phyloP scores from a whole-genome alignment of 2,113 vertebrate species.

The Tursiops truncatus region DNA sequence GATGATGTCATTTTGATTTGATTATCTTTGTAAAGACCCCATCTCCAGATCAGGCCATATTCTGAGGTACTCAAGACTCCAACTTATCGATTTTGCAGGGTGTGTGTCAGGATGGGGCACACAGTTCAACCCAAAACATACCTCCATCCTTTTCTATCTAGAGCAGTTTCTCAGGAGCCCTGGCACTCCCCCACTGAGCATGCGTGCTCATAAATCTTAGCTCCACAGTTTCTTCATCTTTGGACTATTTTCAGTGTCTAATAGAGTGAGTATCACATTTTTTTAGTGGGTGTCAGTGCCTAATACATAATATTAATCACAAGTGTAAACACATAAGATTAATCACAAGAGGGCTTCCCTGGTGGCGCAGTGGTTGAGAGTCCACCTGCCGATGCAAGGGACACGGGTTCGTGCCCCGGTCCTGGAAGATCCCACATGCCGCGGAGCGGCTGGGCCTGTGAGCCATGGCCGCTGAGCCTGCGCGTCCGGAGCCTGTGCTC shows the following conservation, averaged over 20 bases:
- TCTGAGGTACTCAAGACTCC: neutral
- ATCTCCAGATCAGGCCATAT: neutral
- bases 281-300: neutral
- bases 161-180: neutral
- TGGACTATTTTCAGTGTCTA: neutral
- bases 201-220: fast-evolving
- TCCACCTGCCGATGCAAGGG: too few relatives aligned
- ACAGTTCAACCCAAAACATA: neutral
- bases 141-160: neutral
- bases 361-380: too few relatives aligned
- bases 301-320: neutral
- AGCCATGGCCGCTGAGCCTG: too few relatives aligned
- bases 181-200: neutral
- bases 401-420: too few relatives aligned
- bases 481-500: too few relatives aligned
- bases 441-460: too few relatives aligned
- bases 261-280: neutral
- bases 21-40: neutral
- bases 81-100: neutral
- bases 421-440: too few relatives aligned
- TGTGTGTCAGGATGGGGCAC: neutral
- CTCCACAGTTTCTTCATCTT: neutral
- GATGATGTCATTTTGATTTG: neutral
- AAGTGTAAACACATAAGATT: neutral
- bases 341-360: neutral